phyloP scores from a whole-genome alignment of 2,113 vertebrate species.

The Rana temporaria region DNA sequence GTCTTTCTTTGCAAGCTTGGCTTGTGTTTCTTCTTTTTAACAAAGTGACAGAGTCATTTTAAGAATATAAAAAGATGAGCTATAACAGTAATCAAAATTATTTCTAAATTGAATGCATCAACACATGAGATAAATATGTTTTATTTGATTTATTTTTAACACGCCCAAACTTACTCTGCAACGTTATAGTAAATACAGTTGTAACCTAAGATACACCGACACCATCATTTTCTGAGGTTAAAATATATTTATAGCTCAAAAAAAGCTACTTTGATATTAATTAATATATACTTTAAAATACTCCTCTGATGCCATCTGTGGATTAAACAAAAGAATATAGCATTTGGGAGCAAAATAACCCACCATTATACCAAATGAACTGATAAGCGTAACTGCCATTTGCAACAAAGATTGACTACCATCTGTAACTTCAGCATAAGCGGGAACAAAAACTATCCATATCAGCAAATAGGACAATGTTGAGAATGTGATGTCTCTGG shows the following conservation, averaged over 20 bases:
- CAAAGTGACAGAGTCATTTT: no score
- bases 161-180: no score
- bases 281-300: conserved; percentile 66
- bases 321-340: conserved; percentile 75
- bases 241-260: not conserved
- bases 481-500: conserved; percentile 84
- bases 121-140: no score
- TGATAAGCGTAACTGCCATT: conserved; percentile 72
- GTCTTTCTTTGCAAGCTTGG: no score
- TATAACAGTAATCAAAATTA: no score
- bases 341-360: conserved; percentile 84
- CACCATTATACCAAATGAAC: conserved; percentile 72
- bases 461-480: conserved; percentile 75
- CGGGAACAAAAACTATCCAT: conserved; percentile 82
- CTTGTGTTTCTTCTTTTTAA: no score
- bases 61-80: no score
- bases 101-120: no score
- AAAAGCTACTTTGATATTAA: not conserved
- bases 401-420: conserved; percentile 65
- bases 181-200: no score
- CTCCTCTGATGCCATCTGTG: conserved; percentile 76
- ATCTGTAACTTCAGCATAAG: conserved; percentile 70
- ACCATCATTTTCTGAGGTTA: not conserved
- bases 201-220: not conserved
- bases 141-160: no score